phyloP scores from a whole-genome alignment of 2,888 invertebrate genomes.

The Rambutsinella grinnellia region DNA sequence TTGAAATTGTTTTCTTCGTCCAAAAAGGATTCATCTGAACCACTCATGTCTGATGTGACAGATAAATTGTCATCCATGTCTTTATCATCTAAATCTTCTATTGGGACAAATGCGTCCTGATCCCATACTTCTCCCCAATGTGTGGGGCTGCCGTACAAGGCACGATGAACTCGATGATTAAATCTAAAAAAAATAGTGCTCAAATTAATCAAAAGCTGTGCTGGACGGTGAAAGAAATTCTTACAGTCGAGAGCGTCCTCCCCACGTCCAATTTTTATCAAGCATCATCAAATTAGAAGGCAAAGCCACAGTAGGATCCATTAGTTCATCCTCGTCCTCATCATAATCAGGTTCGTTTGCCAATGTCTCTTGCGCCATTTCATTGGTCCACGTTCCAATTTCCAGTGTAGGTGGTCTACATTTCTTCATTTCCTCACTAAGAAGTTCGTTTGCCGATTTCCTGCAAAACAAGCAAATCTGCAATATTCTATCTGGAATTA shows the following conservation, averaged over 20 bases:
- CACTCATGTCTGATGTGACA: slow-evolving; percentile 69
- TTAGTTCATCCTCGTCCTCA: slow-evolving; percentile 68
- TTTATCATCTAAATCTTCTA: slow-evolving; percentile 63
- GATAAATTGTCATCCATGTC: slow-evolving; percentile 69
- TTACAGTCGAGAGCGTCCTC: slow-evolving; percentile 64
- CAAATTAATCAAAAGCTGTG: slow-evolving; percentile 7
- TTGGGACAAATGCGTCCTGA: slow-evolving; percentile 65
- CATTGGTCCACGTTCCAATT: slow-evolving; percentile 93
- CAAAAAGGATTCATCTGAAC: slow-evolving; percentile 64
- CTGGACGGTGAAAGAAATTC: not conserved
- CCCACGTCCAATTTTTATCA: slow-evolving; percentile 67
- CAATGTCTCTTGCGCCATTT: slow-evolving; percentile 77
- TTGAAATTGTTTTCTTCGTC: slow-evolving; percentile 71
- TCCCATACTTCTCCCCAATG: slow-evolving; percentile 67
- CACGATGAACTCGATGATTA: slow-evolving; percentile 65
- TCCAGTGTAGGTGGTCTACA: slow-evolving; percentile 75
- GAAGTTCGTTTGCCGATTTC: slow-evolving; percentile 67
- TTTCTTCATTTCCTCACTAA: slow-evolving; percentile 68
- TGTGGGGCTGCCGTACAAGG: slow-evolving; percentile 65
- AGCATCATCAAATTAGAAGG: slow-evolving; percentile 77
- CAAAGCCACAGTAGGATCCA: slow-evolving; percentile 71
- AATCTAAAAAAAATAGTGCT: slow-evolving; percentile 45
- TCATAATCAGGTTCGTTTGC: slow-evolving; percentile 61
- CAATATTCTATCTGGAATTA: not conserved
- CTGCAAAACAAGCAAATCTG: not conserved